Evolutionary conservation across 35 echinoderm and acorn worm species (phyloP).

Genomic region (Ptychodera flava): DNA sequence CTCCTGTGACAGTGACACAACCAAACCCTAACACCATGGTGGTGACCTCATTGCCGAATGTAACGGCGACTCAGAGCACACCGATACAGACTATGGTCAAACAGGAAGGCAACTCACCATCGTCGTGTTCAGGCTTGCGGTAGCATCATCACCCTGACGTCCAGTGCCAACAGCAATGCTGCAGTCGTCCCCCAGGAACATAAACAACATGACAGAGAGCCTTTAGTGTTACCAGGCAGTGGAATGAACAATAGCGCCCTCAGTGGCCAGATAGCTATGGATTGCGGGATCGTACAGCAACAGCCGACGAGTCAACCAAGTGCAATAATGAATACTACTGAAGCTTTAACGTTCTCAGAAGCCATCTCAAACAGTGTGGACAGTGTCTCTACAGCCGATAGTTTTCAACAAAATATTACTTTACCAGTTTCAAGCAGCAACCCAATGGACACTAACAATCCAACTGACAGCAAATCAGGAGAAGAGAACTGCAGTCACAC

Average conservation of each 20-base stretch:
- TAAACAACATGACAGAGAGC: too few species aligned
- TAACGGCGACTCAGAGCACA: background rate
- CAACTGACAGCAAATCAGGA: too few species aligned
- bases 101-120: background rate
- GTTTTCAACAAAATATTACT: too few species aligned
- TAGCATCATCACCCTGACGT: background rate
- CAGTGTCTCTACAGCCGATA: too few species aligned
- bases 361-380: too few species aligned
- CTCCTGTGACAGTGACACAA: background rate
- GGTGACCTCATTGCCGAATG: background rate
- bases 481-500: background rate
- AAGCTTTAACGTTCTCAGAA: too few species aligned
- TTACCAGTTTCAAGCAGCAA: too few species aligned
- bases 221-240: background rate
- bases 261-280: background rate
- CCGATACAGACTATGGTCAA: background rate
- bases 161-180: background rate
- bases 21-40: background rate
- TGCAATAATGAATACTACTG: background rate
- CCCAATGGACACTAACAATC: too few species aligned
- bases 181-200: too few species aligned
- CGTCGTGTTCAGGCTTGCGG: background rate
- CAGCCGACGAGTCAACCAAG: background rate
- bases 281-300: background rate
- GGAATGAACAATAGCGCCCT: background rate